phyloP scores from a whole-genome alignment of 1,140 invertebrate species.

The Drosophila cardini region DNA sequence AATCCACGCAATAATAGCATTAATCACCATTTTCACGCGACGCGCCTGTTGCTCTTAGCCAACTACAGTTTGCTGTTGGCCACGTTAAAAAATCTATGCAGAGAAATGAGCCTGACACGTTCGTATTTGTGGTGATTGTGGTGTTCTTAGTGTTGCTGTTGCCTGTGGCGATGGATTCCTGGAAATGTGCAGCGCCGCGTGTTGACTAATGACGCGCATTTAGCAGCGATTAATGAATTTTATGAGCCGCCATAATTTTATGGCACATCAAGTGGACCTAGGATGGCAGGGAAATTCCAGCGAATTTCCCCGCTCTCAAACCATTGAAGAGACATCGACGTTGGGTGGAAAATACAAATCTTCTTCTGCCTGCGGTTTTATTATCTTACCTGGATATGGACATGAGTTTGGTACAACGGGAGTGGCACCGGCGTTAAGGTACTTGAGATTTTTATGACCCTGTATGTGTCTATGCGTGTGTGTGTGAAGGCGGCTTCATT shows the following conservation, averaged over 20 bases:
- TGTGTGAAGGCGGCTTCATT: conserved; percentile 19
- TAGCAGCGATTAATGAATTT: conserved; percentile 83
- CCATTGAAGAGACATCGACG: conserved; percentile 53
- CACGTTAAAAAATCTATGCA: conserved; percentile 30
- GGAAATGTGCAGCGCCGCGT: conserved; percentile 72
- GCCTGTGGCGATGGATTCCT: conserved; percentile 64
- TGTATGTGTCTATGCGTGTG: background rate
- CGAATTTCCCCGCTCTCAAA: conserved; percentile 67
- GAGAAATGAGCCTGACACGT: conserved; percentile 50
- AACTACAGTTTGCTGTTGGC: conserved; percentile 11
- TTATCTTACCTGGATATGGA: conserved; percentile 50
- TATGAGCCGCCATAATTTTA: conserved; percentile 81
- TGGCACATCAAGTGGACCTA: conserved; percentile 74
- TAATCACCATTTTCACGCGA: conserved; percentile 82
- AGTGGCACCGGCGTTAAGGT: conserved; percentile 71
- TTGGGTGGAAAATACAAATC: conserved; percentile 41
- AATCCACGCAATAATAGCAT: conserved; percentile 77
- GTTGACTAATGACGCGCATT: conserved; percentile 83
- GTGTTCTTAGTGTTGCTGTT: conserved; percentile 2
- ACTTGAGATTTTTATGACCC: conserved; percentile 76
- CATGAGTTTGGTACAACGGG: background rate
- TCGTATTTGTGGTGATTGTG: background rate
- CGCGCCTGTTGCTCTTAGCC: conserved; percentile 53
- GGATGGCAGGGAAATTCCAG: conserved; percentile 64
- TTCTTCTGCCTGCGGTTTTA: conserved; percentile 69